A percentile compares a stretch with the other conserved stretches of the same genome.
Conservation (phyloP, 2,113 vertebrate genomes). For the Bubalus kerabau region DNA sequence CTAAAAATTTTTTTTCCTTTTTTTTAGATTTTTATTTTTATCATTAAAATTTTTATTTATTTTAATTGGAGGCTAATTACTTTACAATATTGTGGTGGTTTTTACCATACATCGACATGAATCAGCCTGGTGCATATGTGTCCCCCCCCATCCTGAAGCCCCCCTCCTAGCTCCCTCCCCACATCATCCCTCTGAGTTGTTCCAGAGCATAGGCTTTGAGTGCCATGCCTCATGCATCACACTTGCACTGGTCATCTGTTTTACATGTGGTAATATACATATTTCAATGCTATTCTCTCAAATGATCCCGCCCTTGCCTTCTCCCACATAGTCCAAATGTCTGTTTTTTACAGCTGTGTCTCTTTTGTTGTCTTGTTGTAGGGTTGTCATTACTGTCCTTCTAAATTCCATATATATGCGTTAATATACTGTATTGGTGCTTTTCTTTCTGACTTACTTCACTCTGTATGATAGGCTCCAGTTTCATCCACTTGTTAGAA, state of each 20-base stretch:
- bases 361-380: not conserved
- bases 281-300: not conserved
- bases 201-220: accelerated
- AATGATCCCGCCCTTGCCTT: accelerated
- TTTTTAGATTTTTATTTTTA: not conserved
- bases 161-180: not conserved
- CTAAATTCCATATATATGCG: not conserved
- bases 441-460: not conserved
- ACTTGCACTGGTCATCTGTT: not conserved
- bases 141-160: not conserved
- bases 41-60: not conserved
- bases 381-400: not conserved
- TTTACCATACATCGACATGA: not conserved
- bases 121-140: not conserved
- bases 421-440: not conserved
- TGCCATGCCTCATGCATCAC: not conserved
- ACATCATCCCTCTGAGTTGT: not conserved
- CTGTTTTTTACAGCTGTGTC: not conserved
- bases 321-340: not conserved
- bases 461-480: not conserved
- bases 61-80: not conserved
- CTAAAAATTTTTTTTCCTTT: not conserved
- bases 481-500: not conserved
- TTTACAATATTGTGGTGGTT: not conserved
- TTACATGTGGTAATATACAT: not conserved